Percentiles rank a stretch among this genome's conserved stretches.
These are phyloP conservation scores for Hemicordylus capensis DNA, from an alignment of 2,113 vertebrate genomes.

Conservation along the genomic window DNA sequence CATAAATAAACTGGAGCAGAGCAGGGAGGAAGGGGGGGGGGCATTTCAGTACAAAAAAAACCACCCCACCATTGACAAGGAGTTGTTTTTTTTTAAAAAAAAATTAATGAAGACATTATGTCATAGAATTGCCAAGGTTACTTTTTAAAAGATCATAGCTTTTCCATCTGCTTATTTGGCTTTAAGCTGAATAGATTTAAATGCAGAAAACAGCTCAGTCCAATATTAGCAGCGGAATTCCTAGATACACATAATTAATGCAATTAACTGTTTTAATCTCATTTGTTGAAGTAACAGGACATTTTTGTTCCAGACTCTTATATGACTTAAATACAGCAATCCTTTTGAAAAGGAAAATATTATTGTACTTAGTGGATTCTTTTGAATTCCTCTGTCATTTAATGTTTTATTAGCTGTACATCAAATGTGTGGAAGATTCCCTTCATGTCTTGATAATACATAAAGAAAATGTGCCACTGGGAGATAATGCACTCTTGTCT, in stretches of 20 bases:
- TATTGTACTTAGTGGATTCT: conserved; percentile 8
- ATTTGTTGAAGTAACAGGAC: conserved; percentile 45
- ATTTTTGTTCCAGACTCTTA: conserved; percentile 6
- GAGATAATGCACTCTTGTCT: background rate
- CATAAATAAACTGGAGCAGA: background rate
- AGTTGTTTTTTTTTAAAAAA: background rate
- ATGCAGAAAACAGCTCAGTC: conserved; percentile 27
- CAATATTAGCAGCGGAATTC: conserved; percentile 34
- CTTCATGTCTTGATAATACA: background rate
- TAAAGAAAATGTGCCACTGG: background rate
- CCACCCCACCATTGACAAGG: accelerated
- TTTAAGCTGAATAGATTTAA: conserved; percentile 21
- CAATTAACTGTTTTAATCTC: conserved; percentile 39
- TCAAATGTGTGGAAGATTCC: conserved; percentile 6
- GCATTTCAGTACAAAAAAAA: background rate
- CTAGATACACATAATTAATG: conserved; percentile 30
- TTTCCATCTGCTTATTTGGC: background rate
- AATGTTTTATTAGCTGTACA: conserved; percentile 40
- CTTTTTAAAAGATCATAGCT: background rate
- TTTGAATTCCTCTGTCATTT: conserved; percentile 7
- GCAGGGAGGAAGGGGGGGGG: too few relatives aligned
- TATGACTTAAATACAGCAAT: conserved; percentile 30
- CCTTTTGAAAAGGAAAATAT: conserved; percentile 32
- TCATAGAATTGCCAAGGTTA: background rate
- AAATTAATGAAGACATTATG: background rate